These are phyloP conservation scores for Hetaerina americana DNA, from an alignment of 1,140 invertebrate genomes.

Conservation along the genomic window DNA sequence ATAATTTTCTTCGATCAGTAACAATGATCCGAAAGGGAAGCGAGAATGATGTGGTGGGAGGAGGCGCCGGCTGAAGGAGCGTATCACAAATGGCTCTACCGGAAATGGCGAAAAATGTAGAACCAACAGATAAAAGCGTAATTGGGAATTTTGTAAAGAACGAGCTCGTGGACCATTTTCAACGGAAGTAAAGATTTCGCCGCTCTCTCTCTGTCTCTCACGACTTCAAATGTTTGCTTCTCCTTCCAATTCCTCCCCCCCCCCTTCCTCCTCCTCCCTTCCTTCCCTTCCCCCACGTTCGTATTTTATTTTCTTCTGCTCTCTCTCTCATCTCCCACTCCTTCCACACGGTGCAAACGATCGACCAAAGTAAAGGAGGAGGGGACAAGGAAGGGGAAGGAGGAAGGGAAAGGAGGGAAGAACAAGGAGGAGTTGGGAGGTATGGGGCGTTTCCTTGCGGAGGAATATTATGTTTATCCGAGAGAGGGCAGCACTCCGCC, in stretches of 20 bases:
- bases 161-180: not conserved
- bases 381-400: conserved; percentile 9
- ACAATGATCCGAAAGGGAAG: too few relatives aligned
- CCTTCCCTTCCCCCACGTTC: not conserved
- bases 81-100: too few relatives aligned
- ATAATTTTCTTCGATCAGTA: too few relatives aligned
- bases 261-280: not conserved
- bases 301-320: too few relatives aligned
- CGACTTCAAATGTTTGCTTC: not conserved
- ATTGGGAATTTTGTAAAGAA: not conserved
- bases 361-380: conserved; percentile 10
- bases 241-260: not conserved
- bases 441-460: conserved; percentile 15
- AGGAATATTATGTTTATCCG: conserved; percentile 27
- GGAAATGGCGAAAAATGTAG: too few relatives aligned
- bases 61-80: not conserved
- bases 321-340: not conserved
- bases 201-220: too few relatives aligned
- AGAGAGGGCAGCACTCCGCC: conserved; percentile 35
- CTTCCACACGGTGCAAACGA: not conserved
- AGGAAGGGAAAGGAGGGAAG: conserved; percentile 11
- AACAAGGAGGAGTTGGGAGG: conserved; percentile 11
- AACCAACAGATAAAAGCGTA: not conserved
- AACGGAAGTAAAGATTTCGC: not conserved
- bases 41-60: not conserved